These are phyloP conservation scores for Callipepla californica DNA, from an alignment of 2,113 vertebrate genomes.

Conservation along the genomic window DNA sequence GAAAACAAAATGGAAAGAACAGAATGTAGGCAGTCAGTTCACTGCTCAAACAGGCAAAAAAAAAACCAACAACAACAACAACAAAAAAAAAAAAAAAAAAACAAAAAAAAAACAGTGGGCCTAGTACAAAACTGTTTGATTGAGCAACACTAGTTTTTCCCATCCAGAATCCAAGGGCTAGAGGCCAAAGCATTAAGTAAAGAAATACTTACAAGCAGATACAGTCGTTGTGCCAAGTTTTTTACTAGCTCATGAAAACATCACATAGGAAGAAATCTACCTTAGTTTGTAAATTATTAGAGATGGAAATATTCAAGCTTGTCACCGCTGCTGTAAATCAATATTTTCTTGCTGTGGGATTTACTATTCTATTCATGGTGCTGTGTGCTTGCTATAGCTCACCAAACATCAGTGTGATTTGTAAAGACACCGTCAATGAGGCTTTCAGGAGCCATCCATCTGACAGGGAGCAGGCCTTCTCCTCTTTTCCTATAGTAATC, in stretches of 20 bases:
- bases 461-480: constrained; percentile 82
- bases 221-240: fast-evolving
- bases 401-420: constrained; percentile 83
- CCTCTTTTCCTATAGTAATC: constrained; percentile 86
- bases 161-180: neutral
- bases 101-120: neutral
- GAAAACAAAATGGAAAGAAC: neutral
- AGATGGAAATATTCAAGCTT: neutral
- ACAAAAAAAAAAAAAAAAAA: no score
- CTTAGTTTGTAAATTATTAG: neutral
- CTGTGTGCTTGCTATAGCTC: constrained; percentile 10
- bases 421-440: constrained; percentile 84
- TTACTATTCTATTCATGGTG: neutral
- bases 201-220: neutral
- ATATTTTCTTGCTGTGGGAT: neutral
- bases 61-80: fast-evolving
- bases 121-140: neutral
- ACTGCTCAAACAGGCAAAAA: neutral
- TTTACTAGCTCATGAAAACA: neutral
- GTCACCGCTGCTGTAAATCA: neutral
- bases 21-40: neutral
- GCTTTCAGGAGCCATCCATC: constrained; percentile 86
- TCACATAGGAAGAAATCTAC: neutral
- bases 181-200: neutral
- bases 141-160: neutral